Conservation (phyloP, 2,888 invertebrate genomes). For the Chelonus formosanus region DNA sequence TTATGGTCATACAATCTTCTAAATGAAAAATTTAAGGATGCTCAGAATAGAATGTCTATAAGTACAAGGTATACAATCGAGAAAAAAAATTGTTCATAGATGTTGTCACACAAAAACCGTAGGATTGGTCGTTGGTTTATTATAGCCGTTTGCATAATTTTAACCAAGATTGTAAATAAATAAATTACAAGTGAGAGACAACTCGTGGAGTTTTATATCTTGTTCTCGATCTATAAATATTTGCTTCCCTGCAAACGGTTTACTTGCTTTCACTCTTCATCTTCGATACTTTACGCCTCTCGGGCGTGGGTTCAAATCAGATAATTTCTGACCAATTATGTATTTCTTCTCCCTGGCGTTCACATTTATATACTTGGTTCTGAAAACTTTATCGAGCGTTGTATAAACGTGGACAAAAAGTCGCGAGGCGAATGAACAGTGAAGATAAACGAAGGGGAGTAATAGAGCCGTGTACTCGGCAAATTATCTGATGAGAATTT, state of each 20-base stretch:
- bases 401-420: not conserved
- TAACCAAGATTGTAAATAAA: too few species aligned
- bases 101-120: too few species aligned
- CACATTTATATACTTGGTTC: constrained; percentile 8
- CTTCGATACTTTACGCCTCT: constrained; percentile 23
- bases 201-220: too few species aligned
- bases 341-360: constrained; percentile 35
- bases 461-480: constrained; percentile 50
- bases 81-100: too few species aligned
- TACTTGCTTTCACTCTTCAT: constrained; percentile 3
- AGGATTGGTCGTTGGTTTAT: too few species aligned
- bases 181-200: too few species aligned
- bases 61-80: too few species aligned
- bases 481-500: constrained; percentile 54
- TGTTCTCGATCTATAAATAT: not conserved
- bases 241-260: not conserved
- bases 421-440: not conserved
- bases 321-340: constrained; percentile 54
- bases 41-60: too few species aligned
- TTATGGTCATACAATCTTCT: too few species aligned
- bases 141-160: too few species aligned
- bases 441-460: constrained; percentile 41
- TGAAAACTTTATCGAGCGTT: constrained; percentile 32
- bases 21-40: too few species aligned
- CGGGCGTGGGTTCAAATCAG: constrained; percentile 48